phyloP scores from a whole-genome alignment of 1,140 invertebrate genomes.

The Papilio dardanus region DNA sequence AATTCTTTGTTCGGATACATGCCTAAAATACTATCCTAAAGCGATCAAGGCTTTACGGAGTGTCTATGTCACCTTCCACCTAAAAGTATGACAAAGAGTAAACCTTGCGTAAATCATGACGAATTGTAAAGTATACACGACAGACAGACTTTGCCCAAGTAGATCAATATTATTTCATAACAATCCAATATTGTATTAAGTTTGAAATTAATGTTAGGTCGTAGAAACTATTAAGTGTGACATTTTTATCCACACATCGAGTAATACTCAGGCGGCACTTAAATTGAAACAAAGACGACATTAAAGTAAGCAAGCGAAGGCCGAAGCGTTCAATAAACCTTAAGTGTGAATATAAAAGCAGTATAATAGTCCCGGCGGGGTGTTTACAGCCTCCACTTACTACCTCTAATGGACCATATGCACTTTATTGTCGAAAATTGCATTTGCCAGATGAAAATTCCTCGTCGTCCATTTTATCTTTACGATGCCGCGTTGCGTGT shows the following conservation, averaged over 20 bases:
- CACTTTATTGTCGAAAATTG: conserved; percentile 75
- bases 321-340: conserved; percentile 55
- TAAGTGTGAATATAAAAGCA: conserved; percentile 68
- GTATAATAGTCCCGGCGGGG: conserved; percentile 58
- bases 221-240: not conserved
- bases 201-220: not conserved
- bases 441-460: conserved; percentile 66
- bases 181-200: not conserved
- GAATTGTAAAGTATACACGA: too few species aligned
- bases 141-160: not conserved
- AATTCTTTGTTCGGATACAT: too few species aligned
- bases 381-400: conserved; percentile 65
- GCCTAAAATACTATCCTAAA: too few species aligned
- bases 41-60: too few species aligned
- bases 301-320: conserved; percentile 37
- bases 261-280: conserved; percentile 21
- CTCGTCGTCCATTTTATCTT: conserved; percentile 47
- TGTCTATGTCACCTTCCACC: too few species aligned
- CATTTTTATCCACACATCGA: conserved; percentile 27
- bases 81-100: not conserved
- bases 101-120: too few species aligned
- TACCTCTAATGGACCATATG: conserved; percentile 71
- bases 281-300: conserved; percentile 37
- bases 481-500: conserved; percentile 35
- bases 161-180: not conserved